Percentiles rank a stretch among this genome's conserved stretches.
phyloP scores from a whole-genome alignment of 2,888 invertebrate species.

The Pegoplata infirma region DNA sequence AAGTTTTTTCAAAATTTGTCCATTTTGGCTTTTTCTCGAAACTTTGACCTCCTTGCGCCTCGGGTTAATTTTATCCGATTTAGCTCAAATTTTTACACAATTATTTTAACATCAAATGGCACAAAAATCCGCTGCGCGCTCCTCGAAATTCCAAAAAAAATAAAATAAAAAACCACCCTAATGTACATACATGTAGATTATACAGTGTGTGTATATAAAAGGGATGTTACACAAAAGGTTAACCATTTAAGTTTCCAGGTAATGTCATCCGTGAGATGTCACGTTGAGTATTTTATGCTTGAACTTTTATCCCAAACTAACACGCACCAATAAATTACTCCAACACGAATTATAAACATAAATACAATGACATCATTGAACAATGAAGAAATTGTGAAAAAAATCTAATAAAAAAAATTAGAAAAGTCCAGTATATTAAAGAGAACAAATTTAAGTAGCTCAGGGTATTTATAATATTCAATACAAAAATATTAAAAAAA shows the following conservation, averaged over 20 bases:
- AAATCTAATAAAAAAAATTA: conserved; percentile 10
- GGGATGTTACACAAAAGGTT: conserved; percentile 53
- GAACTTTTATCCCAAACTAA: conserved; percentile 63
- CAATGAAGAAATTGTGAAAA: neutral
- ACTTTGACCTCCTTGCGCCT: too few relatives aligned
- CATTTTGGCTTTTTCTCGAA: too few relatives aligned
- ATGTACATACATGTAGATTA: conserved; percentile 10
- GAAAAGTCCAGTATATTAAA: conserved; percentile 5
- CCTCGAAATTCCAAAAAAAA: too few relatives aligned
- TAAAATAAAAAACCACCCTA: too few relatives aligned
- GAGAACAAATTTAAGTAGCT: conserved; percentile 2
- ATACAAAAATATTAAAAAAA: neutral
- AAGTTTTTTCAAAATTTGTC: too few relatives aligned
- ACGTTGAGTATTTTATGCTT: conserved; percentile 64
- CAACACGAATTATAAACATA: conserved; percentile 24
- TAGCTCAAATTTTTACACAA: too few relatives aligned
- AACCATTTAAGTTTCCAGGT: conserved; percentile 68
- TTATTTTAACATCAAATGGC: too few relatives aligned
- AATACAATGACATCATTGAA: conserved; percentile 25
- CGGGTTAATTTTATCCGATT: too few relatives aligned
- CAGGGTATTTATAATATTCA: neutral
- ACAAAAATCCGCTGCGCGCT: too few relatives aligned
- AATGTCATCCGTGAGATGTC: conserved; percentile 62
- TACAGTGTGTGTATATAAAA: neutral
- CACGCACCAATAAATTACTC: conserved; percentile 72